Conservation (phyloP, 2,797 vertebrate genomes). For the Pterois miles region DNA sequence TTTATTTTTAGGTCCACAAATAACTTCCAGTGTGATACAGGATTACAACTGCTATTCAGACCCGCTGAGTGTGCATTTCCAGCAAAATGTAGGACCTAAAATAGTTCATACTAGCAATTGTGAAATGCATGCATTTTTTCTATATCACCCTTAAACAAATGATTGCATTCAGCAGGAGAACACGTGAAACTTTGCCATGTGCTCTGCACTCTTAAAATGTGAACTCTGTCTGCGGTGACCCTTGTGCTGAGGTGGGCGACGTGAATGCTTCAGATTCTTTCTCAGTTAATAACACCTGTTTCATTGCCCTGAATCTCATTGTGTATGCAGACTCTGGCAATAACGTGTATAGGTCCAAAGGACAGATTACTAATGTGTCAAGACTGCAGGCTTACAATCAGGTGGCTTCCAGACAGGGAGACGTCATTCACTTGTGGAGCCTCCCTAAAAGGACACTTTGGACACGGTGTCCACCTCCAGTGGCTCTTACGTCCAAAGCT, state of each 20-base stretch:
- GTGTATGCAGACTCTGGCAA: constrained; percentile 13
- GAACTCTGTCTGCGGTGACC: constrained; percentile 26
- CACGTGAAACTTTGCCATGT: background rate
- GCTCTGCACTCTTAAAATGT: background rate
- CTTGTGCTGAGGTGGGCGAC: constrained; percentile 25
- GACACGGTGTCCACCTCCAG: constrained; percentile 9
- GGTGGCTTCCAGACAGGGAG: constrained; percentile 27
- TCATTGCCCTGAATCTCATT: constrained; percentile 14
- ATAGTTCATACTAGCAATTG: background rate
- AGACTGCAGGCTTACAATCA: constrained; percentile 30
- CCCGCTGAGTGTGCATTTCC: background rate
- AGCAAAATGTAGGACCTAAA: background rate
- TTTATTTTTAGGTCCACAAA: background rate
- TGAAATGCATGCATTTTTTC: background rate
- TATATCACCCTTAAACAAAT: background rate
- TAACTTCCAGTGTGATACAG: background rate
- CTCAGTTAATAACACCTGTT: constrained; percentile 43
- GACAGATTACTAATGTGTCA: constrained; percentile 37
- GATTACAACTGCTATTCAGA: background rate
- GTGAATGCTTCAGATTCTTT: constrained; percentile 64
- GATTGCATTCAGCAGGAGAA: background rate
- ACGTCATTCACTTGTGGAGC: constrained; percentile 28
- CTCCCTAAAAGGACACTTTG: constrained; percentile 42
- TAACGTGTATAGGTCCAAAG: constrained; percentile 37
- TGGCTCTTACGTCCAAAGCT: constrained; percentile 1